phyloP scores from a whole-genome alignment of 2,888 invertebrate genomes.

The Ceratothoa steindachneri region DNA sequence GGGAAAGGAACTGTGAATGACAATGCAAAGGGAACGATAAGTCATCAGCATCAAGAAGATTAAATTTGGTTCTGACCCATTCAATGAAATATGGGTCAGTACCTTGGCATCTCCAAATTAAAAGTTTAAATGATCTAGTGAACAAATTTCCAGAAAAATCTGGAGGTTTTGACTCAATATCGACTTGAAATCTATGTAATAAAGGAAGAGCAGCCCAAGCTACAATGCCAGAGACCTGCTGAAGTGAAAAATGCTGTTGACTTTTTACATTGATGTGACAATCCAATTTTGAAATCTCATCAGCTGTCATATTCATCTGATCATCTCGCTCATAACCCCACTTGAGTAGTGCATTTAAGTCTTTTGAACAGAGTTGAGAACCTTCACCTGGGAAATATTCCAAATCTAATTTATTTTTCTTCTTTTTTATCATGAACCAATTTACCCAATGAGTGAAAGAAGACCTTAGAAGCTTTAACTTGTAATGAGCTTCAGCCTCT shows the following conservation, averaged over 20 bases:
- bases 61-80: constrained; percentile 5
- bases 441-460: constrained; percentile 19
- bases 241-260: not conserved
- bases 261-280: not conserved
- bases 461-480: not conserved
- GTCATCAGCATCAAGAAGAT: not conserved
- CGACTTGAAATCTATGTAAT: not conserved
- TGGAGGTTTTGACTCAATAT: not conserved
- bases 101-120: not conserved
- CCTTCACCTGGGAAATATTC: constrained; percentile 28
- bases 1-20: not conserved
- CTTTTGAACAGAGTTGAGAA: constrained; percentile 5
- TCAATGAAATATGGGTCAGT: not conserved
- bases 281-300: not conserved
- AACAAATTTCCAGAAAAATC: not conserved
- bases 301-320: constrained; percentile 13
- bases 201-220: not conserved
- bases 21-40: not conserved
- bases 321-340: constrained; percentile 31
- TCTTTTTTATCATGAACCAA: constrained; percentile 15
- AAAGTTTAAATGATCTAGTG: not conserved
- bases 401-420: constrained; percentile 19
- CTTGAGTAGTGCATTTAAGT: constrained; percentile 23
- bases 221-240: not conserved
- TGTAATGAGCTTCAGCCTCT: constrained; percentile 2